These are phyloP conservation scores for Drosophila baimaii DNA, from an alignment of 1,140 invertebrate species.

Conservation along the genomic window DNA sequence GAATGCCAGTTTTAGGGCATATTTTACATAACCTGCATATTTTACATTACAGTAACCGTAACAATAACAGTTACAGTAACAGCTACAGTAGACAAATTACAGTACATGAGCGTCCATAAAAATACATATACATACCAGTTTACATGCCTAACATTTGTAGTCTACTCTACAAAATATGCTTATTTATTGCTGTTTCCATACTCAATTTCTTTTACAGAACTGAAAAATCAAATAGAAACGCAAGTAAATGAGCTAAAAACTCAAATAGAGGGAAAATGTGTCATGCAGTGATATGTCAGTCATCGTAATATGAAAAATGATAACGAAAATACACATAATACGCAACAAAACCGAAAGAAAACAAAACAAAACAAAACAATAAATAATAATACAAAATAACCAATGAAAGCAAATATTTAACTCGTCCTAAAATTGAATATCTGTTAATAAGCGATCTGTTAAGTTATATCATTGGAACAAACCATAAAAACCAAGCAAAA, in stretches of 20 bases:
- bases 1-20: conserved; percentile 3
- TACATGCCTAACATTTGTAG: conserved; percentile 78
- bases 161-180: conserved; percentile 84
- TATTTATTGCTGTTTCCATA: conserved; percentile 85
- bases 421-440: conserved; percentile 66
- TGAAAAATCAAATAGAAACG: conserved; percentile 97
- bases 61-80: conserved; percentile 31
- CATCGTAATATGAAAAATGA: conserved; percentile 72
- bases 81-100: conserved; percentile 19
- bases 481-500: conserved; percentile 12
- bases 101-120: conserved; percentile 64
- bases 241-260: conserved; percentile 97
- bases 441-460: conserved; percentile 66
- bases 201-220: conserved; percentile 89
- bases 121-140: conserved; percentile 82
- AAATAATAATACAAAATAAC: conserved; percentile 38
- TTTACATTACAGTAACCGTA: conserved; percentile 3
- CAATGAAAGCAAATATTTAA: conserved; percentile 64
- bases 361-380: conserved; percentile 25
- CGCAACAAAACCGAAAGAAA: no score
- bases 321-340: conserved; percentile 26
- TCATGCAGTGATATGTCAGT: conserved; percentile 90
- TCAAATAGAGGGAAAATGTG: conserved; percentile 97
- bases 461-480: conserved; percentile 41
- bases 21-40: conserved; percentile 5